Evolutionary conservation across 2,113 vertebrate species (phyloP), one percentile per base, ranked within the genome.

Genomic region (Megaptera novaeangliae): DNA sequence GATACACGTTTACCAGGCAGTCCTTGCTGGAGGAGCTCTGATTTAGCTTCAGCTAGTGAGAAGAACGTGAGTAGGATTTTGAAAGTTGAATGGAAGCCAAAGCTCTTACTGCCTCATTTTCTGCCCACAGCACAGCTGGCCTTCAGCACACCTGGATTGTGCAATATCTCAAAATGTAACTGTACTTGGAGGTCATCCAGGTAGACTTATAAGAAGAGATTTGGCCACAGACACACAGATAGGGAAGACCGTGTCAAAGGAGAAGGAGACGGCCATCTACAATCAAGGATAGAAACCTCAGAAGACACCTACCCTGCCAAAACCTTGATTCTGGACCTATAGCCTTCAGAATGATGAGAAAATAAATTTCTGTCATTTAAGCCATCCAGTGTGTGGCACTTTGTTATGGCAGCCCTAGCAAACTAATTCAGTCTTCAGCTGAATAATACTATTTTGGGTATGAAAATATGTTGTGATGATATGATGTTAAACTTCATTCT

Each of bases 241-340:
- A 68, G 27, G 18, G 12, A 82, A 84, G 31, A 57, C 69, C 14
- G 1, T 3, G 15, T 39, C 10, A 27, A 75, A 34, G 14, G 8
- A 63, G 41, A 6, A 52, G 27, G 36, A 41, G 17, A 66, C 0
- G 0, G 59, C 39, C 36, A 20, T 64, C 55, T 15, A 44, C 7
- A 55, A 36, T 20, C 31, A 39, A 69, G 44, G 71, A 80, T 13
- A 80, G 44, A 90, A 84, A 36, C 31, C 52, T 78, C 74, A 36
- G 72, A 21, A 69, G 34, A 88, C 21, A 69, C 31, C 23, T 15
- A 25, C 36, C n/a, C 25, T 90, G 15, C 36, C 44, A 55, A n/a
- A 5, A 52, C 25, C 29, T 44, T 23, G 10, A 27, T 12, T 23
- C 72, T 13, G 27, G 41, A 17, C 5, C 18, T 69, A 13, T 20